phyloP scores from a whole-genome alignment of 2,113 vertebrate species.

The Elephas maximus region DNA sequence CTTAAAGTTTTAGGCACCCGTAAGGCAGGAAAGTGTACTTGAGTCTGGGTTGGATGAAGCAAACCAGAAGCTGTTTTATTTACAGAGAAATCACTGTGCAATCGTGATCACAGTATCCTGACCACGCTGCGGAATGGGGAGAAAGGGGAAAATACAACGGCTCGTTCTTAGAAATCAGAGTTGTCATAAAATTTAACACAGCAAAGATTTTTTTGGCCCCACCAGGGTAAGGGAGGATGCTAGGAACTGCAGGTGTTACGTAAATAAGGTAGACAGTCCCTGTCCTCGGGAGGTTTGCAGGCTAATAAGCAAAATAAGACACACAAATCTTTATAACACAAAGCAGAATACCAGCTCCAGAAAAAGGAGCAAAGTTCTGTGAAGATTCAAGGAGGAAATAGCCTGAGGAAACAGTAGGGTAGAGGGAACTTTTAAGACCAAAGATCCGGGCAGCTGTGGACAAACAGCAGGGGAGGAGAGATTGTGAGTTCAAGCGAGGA shows the following conservation, averaged over 20 bases:
- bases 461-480: neutral
- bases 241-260: neutral
- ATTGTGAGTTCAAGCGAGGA: neutral
- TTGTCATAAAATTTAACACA: conserved; percentile 49
- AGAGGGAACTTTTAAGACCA: neutral
- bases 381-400: neutral
- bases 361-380: neutral
- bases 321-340: neutral
- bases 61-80: conserved; percentile 1
- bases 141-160: neutral
- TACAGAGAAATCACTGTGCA: conserved; percentile 16
- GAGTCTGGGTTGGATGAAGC: neutral
- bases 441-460: neutral
- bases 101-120: neutral
- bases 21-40: neutral
- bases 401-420: neutral
- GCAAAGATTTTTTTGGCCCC: conserved; percentile 36
- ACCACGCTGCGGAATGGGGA: conserved; percentile 20
- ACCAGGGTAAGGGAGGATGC: neutral
- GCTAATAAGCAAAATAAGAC: conserved; percentile 8
- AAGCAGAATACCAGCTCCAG: neutral
- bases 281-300: neutral
- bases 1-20: neutral
- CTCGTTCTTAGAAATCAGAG: conserved; percentile 26
- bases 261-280: conserved; percentile 37